Conservation (phyloP, 2,888 invertebrate species). For the Chelonus formosanus region DNA sequence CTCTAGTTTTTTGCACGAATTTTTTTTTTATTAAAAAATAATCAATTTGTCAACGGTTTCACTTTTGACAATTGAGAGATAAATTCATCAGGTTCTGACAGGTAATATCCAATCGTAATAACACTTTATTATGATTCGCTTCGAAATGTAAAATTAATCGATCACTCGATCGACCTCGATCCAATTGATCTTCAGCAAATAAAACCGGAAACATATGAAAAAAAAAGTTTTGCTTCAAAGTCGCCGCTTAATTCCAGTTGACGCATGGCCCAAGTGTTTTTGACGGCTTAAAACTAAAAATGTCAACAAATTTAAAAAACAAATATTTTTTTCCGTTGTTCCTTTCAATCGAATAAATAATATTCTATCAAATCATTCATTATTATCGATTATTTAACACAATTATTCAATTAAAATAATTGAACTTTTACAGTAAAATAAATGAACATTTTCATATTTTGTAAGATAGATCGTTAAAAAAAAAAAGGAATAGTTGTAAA, state of each 20-base stretch:
- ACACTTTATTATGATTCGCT: slow-evolving; percentile 23
- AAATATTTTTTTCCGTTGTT: too few relatives aligned
- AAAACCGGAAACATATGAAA: slow-evolving; percentile 7
- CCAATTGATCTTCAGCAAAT: slow-evolving; percentile 1
- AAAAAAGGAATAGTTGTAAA: too few relatives aligned
- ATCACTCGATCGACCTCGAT: slow-evolving; percentile 18
- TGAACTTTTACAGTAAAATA: too few relatives aligned
- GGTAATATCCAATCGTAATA: slow-evolving; percentile 21
- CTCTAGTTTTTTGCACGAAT: not conserved
- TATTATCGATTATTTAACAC: too few relatives aligned
- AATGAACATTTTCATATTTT: too few relatives aligned
- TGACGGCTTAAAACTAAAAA: not conserved
- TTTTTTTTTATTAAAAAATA: not conserved
- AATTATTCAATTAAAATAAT: too few relatives aligned
- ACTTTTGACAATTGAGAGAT: not conserved
- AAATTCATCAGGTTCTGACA: slow-evolving; percentile 23
- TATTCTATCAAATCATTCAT: too few relatives aligned
- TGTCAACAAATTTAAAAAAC: not conserved
- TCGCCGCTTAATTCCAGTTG: slow-evolving; percentile 13
- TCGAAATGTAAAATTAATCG: slow-evolving; percentile 17
- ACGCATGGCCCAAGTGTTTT: not conserved
- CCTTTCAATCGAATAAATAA: too few relatives aligned
- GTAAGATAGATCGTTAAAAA: too few relatives aligned
- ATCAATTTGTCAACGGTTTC: not conserved
- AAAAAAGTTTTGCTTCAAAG: slow-evolving; percentile 1